Evolutionary conservation across 1,140 invertebrate genomes (phyloP), one percentile per base, ranked within the genome.

Genomic region (Gonioctena quinquepunctata): DNA sequence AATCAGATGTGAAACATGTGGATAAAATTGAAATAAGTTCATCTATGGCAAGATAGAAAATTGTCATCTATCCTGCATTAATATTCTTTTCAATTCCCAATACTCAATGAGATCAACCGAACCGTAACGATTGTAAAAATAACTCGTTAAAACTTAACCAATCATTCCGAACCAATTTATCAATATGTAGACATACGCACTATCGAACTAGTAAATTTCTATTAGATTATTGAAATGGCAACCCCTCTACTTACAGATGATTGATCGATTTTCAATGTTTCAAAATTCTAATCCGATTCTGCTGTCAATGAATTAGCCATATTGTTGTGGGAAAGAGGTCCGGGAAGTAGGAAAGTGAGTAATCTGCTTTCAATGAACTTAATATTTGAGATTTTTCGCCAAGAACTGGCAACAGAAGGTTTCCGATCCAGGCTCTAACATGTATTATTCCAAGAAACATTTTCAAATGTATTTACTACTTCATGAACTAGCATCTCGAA

Each of bases 101-200:
- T n/a, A 42, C 33, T 54, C 50, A 22, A 54, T 18, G 18, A 19
- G 18, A 54, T 54, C 11, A 54, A 54, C 16, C 18, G 21, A 18
- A 54, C 16, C 50, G 50, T 54, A n/a, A 54, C 50, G 25, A 26
- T 61, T 61, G 59, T 61, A 64, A 64, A 64, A 64, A 22, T 48
- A 64, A 52, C 63, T 65, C 63, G 63, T 65, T 65, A 65, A 65
- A 65, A 65, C 50, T 65, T 52, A 65, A 65, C 63, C 63, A 65
- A 65, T 65, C 63, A 65, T 65, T 54, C 63, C 25, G 28, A 27
- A 26, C 63, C 42, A 54, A 65, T 65, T 65, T 65, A 65, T 65
- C 63, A 65, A 65, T 65, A 27, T 22, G 48, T n/a, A 63, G 63
- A 65, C 63, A 52, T 54, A 27, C n/a, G 26, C 63, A 65, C 49